Conservation (phyloP, 1,140 invertebrate genomes). For the Solen grandis region DNA sequence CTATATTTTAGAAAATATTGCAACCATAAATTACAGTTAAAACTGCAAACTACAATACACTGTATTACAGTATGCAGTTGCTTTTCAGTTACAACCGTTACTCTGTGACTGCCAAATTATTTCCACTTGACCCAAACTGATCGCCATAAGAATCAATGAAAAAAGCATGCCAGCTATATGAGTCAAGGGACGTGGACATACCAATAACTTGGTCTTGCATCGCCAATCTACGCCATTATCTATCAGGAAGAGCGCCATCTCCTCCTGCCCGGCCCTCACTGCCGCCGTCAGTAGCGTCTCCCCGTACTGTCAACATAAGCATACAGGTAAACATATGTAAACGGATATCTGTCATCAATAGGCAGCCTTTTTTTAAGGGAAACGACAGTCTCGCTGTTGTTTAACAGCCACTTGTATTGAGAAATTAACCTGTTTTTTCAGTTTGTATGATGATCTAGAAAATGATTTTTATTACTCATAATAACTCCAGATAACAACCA, state of each 20-base stretch:
- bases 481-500: too few relatives aligned
- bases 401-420: neutral
- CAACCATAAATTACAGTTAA: neutral
- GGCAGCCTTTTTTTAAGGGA: neutral
- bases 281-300: slow-evolving; percentile 77
- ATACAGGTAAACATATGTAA: neutral
- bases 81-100: neutral
- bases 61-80: neutral
- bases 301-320: slow-evolving; percentile 65
- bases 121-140: neutral
- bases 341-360: neutral
- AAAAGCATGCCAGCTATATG: neutral
- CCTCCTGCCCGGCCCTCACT: slow-evolving; percentile 65
- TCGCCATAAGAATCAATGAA: neutral
- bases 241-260: slow-evolving; percentile 76
- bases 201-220: slow-evolving; percentile 64
- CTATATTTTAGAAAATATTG: too few relatives aligned
- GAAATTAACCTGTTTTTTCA: too few relatives aligned
- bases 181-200: slow-evolving; percentile 47
- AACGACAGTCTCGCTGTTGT: neutral
- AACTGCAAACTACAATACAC: neutral
- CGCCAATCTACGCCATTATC: slow-evolving; percentile 75
- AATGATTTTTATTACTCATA: too few relatives aligned
- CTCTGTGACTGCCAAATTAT: too few relatives aligned
- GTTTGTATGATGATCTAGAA: too few relatives aligned